A percentile compares a stretch with the other conserved stretches of the same genome.
Conservation (phyloP, 2,113 vertebrate genomes). For the Centropus bengalensis region DNA sequence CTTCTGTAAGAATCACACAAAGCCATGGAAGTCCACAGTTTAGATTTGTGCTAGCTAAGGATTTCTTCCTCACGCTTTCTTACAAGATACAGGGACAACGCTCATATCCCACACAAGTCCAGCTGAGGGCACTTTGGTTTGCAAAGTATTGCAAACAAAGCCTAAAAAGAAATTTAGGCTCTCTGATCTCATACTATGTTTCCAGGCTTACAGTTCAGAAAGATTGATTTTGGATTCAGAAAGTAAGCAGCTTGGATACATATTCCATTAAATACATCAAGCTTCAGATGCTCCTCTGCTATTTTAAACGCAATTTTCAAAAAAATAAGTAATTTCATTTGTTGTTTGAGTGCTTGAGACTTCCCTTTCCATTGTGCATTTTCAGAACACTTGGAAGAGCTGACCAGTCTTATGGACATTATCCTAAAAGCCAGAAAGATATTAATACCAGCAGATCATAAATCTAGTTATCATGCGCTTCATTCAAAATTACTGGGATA, state of each 20-base stretch:
- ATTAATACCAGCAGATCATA: background rate
- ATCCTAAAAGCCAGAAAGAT: background rate
- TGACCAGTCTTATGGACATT: background rate
- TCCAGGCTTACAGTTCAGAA: background rate
- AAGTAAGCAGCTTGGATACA: background rate
- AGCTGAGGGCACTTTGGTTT: background rate
- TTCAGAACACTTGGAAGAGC: background rate
- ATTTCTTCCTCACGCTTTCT: background rate
- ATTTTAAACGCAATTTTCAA: background rate
- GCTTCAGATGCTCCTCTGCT: background rate
- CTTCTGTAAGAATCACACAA: background rate
- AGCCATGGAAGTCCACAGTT: background rate
- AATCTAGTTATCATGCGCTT: background rate
- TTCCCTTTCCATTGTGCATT: background rate
- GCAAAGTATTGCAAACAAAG: background rate
- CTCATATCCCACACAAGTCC: background rate
- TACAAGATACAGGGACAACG: background rate
- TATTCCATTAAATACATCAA: background rate
- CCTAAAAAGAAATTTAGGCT: background rate
- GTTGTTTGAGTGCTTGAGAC: background rate
- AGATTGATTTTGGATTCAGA: background rate
- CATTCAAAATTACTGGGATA: background rate
- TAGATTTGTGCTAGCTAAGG: background rate
- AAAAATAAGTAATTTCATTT: background rate
- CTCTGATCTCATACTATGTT: background rate